phyloP scores from a whole-genome alignment of 2,797 vertebrate genomes.

The Tolypeutes matacus region DNA sequence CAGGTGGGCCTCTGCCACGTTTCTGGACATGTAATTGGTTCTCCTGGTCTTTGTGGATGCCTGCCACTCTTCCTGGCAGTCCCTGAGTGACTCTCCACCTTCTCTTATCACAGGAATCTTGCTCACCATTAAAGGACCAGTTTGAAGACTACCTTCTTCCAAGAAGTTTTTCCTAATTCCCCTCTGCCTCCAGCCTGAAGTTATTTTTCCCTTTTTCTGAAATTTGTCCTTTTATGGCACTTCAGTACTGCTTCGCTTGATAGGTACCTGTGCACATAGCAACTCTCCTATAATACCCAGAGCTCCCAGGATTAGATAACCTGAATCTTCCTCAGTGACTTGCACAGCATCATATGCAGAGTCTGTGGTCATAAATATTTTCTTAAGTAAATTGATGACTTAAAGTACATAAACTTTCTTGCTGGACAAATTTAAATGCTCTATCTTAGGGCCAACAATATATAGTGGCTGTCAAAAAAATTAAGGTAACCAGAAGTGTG shows the following conservation, averaged over 20 bases:
- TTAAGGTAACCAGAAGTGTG: constrained; percentile 18
- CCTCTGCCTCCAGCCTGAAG: neutral
- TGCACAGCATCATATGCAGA: neutral
- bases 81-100: neutral
- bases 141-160: neutral
- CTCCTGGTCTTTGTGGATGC: neutral
- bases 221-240: neutral
- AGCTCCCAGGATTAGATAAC: neutral
- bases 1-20: neutral
- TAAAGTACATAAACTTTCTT: neutral
- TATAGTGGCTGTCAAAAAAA: constrained; percentile 50
- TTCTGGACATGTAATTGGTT: neutral
- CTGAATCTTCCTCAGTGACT: neutral
- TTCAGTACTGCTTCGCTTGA: neutral
- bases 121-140: neutral
- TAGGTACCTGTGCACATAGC: neutral
- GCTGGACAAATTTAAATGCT: constrained; percentile 20
- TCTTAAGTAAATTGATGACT: constrained; percentile 1
- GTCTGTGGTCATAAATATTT: neutral
- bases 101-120: neutral
- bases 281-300: neutral
- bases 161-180: neutral
- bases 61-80: neutral
- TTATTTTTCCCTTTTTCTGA: neutral
- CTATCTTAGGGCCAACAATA: neutral